Percentiles rank a stretch among this genome's conserved stretches.
Evolutionary conservation across 2,888 invertebrate species (phyloP).

Genomic region (Drosophila dives): DNA sequence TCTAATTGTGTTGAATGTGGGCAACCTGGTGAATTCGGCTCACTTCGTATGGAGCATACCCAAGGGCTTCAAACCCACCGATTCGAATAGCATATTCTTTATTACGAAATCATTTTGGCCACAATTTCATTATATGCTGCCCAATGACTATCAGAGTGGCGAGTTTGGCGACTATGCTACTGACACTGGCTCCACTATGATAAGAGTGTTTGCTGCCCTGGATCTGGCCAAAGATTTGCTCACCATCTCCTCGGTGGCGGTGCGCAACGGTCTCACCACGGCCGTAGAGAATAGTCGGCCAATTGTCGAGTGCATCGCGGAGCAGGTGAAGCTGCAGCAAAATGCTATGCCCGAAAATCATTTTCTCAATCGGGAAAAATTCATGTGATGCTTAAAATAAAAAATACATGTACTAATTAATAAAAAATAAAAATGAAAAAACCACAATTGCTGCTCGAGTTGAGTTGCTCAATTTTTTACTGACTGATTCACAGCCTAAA

Average conservation of each 20-base stretch:
- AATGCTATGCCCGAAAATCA: conserved; percentile 86
- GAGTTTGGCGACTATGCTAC: conserved; percentile 91
- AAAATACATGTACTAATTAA: conserved; percentile 19
- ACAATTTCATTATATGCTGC: conserved; percentile 91
- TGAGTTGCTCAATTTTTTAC: background rate
- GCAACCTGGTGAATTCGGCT: conserved; percentile 91
- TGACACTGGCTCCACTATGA: conserved; percentile 89
- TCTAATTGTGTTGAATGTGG: conserved; percentile 87
- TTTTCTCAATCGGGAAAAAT: conserved; percentile 85
- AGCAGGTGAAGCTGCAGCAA: conserved; percentile 84
- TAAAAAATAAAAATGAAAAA: conserved; percentile 7
- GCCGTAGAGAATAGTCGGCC: conserved; percentile 87
- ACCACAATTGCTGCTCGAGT: background rate
- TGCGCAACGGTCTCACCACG: conserved; percentile 88
- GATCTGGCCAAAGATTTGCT: conserved; percentile 88
- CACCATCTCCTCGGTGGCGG: conserved; percentile 88
- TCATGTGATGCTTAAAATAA: conserved; percentile 70
- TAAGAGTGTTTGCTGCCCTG: conserved; percentile 89
- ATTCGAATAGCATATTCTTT: conserved; percentile 91
- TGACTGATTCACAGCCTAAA: background rate
- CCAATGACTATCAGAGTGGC: conserved; percentile 92
- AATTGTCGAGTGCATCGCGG: conserved; percentile 87
- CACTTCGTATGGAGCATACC: conserved; percentile 90
- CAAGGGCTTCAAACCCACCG: conserved; percentile 89
- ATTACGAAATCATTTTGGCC: conserved; percentile 92